Evolutionary conservation across 2,888 invertebrate species (phyloP).

Genomic region (Amblyjoppa fuscipennis): DNA sequence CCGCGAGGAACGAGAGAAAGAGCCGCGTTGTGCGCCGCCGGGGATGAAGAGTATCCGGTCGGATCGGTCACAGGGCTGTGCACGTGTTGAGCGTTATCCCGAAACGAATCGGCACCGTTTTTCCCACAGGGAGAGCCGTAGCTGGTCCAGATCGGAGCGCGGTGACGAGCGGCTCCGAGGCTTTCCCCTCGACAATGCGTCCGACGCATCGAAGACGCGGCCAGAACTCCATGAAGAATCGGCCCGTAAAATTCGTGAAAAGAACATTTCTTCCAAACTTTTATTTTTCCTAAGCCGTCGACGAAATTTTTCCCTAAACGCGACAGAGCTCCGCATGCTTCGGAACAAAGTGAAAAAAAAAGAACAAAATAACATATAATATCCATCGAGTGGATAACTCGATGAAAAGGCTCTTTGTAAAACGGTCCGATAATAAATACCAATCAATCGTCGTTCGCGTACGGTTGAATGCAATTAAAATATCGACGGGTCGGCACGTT

Average conservation of each 20-base stretch:
- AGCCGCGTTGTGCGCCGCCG: constrained; percentile 56
- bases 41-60: constrained; percentile 81
- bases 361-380: neutral
- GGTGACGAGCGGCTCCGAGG: neutral
- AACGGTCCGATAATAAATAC: constrained; percentile 4
- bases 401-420: neutral
- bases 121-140: constrained; percentile 78
- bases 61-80: constrained; percentile 83
- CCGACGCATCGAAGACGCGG: constrained; percentile 35
- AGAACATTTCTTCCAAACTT: neutral
- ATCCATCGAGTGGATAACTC: neutral
- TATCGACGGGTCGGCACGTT: constrained; percentile 15
- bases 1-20: constrained; percentile 59
- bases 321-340: neutral
- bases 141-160: constrained; percentile 21
- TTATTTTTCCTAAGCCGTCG: neutral
- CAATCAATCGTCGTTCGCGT: constrained; percentile 34
- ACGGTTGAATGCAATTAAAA: constrained; percentile 35
- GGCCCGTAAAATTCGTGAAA: constrained; percentile 18
- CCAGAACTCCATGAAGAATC: constrained; percentile 23
- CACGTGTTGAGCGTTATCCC: constrained; percentile 82
- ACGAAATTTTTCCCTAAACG: neutral
- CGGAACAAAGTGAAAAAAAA: neutral
- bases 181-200: constrained; percentile 34
- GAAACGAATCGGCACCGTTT: constrained; percentile 82